phyloP scores from a whole-genome alignment of 1,140 invertebrate species.

The Micrasema longulum region DNA sequence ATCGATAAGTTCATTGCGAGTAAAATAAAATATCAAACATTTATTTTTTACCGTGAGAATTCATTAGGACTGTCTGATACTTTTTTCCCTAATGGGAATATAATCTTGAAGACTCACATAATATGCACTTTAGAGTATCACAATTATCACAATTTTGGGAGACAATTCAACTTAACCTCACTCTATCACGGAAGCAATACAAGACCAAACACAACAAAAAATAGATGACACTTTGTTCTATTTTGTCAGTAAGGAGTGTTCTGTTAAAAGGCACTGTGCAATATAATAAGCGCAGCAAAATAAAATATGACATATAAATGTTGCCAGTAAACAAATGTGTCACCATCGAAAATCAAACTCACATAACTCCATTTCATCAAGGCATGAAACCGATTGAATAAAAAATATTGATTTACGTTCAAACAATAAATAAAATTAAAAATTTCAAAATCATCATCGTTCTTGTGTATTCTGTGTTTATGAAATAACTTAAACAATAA shows the following conservation, averaged over 20 bases:
- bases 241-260: not conserved
- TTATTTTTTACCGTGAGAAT: conserved; percentile 30
- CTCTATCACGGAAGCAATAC: not conserved
- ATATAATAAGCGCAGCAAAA: conserved; percentile 19
- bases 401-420: too few species aligned
- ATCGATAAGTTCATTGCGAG: conserved; percentile 21
- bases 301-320: not conserved
- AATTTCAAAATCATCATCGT: too few species aligned
- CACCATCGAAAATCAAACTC: too few species aligned
- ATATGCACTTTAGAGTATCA: not conserved
- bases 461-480: too few species aligned
- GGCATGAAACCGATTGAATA: too few species aligned
- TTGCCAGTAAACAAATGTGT: not conserved
- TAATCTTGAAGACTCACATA: conserved; percentile 16
- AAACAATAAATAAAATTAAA: too few species aligned
- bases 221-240: conserved; percentile 37
- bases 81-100: conserved; percentile 14
- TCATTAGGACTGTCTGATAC: conserved; percentile 17
- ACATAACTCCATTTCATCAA: too few species aligned
- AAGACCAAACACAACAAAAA: conserved; percentile 42
- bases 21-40: conserved; percentile 13
- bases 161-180: conserved; percentile 30
- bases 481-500: too few species aligned
- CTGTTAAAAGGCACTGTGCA: not conserved
- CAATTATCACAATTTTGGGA: not conserved